phyloP scores from a whole-genome alignment of 1,140 invertebrate genomes.

The Drosophila pandora region DNA sequence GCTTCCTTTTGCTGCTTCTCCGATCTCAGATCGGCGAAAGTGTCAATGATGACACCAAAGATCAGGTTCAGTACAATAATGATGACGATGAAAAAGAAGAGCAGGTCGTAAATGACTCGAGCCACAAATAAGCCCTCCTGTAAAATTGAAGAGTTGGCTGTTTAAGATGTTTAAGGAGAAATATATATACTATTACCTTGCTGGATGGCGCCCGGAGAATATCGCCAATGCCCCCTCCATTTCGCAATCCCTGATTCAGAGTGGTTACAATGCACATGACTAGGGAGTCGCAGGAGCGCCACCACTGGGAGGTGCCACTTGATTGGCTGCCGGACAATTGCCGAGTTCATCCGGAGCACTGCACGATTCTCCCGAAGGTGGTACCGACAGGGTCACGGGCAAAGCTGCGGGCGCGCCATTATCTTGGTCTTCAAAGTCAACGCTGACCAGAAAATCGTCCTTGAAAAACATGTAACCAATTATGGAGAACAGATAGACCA shows the following conservation, averaged over 20 bases:
- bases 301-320: slow-evolving; percentile 8
- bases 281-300: slow-evolving; percentile 96
- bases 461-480: slow-evolving; percentile 99
- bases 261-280: slow-evolving; percentile 99
- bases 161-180: background rate
- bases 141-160: slow-evolving; percentile 51
- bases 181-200: slow-evolving; percentile 86
- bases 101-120: slow-evolving; percentile 97
- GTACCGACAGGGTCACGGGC: slow-evolving; percentile 46
- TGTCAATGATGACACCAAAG: slow-evolving; percentile 99
- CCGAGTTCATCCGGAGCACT: slow-evolving; percentile 52
- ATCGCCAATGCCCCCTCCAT: slow-evolving; percentile 99
- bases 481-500: slow-evolving; percentile 99
- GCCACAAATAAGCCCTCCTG: slow-evolving; percentile 96
- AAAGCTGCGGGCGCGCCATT: slow-evolving; percentile 4
- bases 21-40: slow-evolving; percentile 99
- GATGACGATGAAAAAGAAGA: slow-evolving; percentile 99
- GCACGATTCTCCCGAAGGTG: slow-evolving; percentile 49
- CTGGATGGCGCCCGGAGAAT: slow-evolving; percentile 97
- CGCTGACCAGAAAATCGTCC: slow-evolving; percentile 96
- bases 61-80: slow-evolving; percentile 99
- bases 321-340: slow-evolving; percentile 23
- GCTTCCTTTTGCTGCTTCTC: slow-evolving; percentile 99
- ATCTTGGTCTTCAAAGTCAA: slow-evolving; percentile 87
- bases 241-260: slow-evolving; percentile 97